phyloP scores from a whole-genome alignment of 2,113 vertebrate species.

The Ailuropoda melanoleuca region DNA sequence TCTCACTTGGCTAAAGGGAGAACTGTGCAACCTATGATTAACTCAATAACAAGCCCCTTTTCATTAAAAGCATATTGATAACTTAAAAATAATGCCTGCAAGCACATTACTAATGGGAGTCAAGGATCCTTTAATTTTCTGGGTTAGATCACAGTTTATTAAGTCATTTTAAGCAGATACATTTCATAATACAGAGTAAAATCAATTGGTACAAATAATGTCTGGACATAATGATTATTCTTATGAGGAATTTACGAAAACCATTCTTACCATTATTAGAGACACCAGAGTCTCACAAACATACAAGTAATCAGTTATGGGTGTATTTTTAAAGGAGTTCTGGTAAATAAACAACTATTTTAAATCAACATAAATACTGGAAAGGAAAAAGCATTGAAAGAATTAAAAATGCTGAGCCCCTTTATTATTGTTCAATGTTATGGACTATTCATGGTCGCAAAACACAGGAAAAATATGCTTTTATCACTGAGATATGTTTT shows the following conservation, averaged over 20 bases:
- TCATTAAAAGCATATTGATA: background rate
- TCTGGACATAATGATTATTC: background rate
- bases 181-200: background rate
- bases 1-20: background rate
- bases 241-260: background rate
- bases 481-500: background rate
- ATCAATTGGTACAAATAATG: background rate
- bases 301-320: background rate
- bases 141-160: background rate
- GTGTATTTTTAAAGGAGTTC: background rate
- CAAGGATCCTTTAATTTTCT: background rate
- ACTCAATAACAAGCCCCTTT: background rate
- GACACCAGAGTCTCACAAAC: background rate
- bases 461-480: background rate
- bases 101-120: background rate
- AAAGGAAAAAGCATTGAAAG: background rate
- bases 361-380: background rate
- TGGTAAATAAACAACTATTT: background rate
- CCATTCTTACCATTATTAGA: background rate
- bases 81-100: background rate
- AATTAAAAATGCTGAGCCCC: background rate
- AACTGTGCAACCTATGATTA: background rate
- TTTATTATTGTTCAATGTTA: background rate
- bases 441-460: background rate
- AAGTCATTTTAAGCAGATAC: background rate